Evolutionary conservation across 2,888 invertebrate species (phyloP).

Genomic region (Eudemis profundana): DNA sequence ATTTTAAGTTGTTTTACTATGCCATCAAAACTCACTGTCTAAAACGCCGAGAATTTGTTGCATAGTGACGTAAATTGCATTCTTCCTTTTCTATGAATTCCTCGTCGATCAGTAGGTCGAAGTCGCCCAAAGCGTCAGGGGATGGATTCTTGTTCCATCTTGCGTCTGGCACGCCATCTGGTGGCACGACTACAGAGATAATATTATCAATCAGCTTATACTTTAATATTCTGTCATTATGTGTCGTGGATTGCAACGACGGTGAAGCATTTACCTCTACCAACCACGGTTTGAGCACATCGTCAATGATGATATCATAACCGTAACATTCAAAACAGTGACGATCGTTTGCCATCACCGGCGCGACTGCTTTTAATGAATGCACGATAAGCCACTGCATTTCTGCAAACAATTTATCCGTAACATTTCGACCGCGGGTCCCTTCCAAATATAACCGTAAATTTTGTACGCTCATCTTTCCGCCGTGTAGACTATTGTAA

Average conservation of each 20-base stretch:
- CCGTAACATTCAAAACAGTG: constrained; percentile 98
- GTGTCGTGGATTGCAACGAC: constrained; percentile 96
- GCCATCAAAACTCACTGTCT: constrained; percentile 47
- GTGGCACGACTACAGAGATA: constrained; percentile 94
- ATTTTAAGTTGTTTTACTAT: too few relatives aligned
- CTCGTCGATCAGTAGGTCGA: constrained; percentile 94
- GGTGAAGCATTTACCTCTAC: constrained; percentile 98
- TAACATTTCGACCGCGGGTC: constrained; percentile 94
- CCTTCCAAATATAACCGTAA: constrained; percentile 95
- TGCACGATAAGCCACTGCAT: constrained; percentile 97
- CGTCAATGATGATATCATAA: constrained; percentile 98
- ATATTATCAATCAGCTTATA: constrained; percentile 97
- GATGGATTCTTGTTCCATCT: constrained; percentile 94
- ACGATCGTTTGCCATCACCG: constrained; percentile 97
- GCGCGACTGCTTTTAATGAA: constrained; percentile 96
- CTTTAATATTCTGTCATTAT: constrained; percentile 96
- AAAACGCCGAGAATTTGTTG: constrained; percentile 58
- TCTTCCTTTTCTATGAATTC: constrained; percentile 90
- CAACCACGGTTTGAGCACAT: constrained; percentile 96
- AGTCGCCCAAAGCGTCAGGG: constrained; percentile 91
- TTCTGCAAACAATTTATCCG: constrained; percentile 95
- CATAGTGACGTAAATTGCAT: constrained; percentile 57
- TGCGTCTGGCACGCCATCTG: constrained; percentile 95
- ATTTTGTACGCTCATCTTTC: constrained; percentile 97
- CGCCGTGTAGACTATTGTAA: constrained; percentile 97